These are phyloP conservation scores for Lepidonotus clava DNA, from an alignment of 2,888 invertebrate genomes.

Conservation along the genomic window DNA sequence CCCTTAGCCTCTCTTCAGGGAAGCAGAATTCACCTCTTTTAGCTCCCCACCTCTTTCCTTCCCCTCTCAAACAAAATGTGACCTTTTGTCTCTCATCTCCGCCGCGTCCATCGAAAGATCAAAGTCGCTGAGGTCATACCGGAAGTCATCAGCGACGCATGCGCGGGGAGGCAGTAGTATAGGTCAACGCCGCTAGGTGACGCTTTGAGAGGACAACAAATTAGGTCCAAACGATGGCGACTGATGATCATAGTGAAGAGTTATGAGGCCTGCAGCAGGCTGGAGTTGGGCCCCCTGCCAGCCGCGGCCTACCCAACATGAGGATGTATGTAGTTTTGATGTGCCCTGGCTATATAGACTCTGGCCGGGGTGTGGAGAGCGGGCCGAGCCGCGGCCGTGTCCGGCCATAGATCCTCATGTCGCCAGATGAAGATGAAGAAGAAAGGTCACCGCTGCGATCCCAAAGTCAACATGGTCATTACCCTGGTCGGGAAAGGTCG, in stretches of 20 bases:
- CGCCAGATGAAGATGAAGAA: slow-evolving; percentile 28
- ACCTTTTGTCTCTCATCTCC: no score
- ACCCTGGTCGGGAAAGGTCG: not conserved
- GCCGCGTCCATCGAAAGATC: no score
- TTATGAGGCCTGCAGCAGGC: slow-evolving; percentile 6
- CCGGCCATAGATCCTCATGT: slow-evolving; percentile 27
- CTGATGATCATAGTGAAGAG: slow-evolving; percentile 27
- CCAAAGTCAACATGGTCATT: slow-evolving; percentile 44
- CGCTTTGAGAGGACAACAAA: not conserved
- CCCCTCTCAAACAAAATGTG: no score
- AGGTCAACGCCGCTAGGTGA: not conserved
- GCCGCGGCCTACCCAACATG: not conserved
- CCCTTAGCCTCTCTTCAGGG: not conserved
- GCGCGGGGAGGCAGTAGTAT: not conserved
- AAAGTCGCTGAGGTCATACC: no score
- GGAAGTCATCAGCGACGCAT: slow-evolving; percentile 4
- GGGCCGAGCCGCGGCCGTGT: not conserved
- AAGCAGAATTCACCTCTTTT: no score
- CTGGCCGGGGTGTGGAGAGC: not conserved
- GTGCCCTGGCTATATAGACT: not conserved
- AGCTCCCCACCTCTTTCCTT: not conserved
- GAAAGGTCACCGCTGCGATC: slow-evolving; percentile 17
- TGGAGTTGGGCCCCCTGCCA: not conserved
- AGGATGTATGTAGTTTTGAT: slow-evolving; percentile 30
- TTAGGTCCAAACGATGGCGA: not conserved